Evolutionary conservation across 2,888 invertebrate species (phyloP).

Genomic region (Drosophila engyochracea): DNA sequence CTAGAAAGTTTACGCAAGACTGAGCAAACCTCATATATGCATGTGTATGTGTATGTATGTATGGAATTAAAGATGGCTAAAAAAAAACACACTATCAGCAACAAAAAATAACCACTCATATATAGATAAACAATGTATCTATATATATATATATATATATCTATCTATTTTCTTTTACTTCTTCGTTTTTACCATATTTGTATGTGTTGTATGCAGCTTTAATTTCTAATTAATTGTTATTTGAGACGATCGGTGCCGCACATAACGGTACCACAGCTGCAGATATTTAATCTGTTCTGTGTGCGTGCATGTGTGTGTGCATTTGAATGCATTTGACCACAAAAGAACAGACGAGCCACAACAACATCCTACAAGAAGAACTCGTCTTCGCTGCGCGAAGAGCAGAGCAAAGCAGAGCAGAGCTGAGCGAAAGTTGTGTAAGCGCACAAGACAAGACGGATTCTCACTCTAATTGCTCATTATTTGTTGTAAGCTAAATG

Average conservation of each 20-base stretch:
- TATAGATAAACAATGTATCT: slow-evolving; percentile 42
- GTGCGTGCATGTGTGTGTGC: slow-evolving; percentile 15
- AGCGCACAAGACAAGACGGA: slow-evolving; percentile 26
- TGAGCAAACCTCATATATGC: slow-evolving; percentile 32
- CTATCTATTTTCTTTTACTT: slow-evolving; percentile 7
- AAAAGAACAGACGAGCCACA: slow-evolving; percentile 32
- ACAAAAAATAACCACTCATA: slow-evolving; percentile 17
- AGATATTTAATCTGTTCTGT: slow-evolving; percentile 63
- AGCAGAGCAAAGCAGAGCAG: slow-evolving; percentile 17
- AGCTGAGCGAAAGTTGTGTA: slow-evolving; percentile 60
- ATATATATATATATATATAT: slow-evolving; percentile 7
- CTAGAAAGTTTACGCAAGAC: slow-evolving; percentile 70
- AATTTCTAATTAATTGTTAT: slow-evolving; percentile 62
- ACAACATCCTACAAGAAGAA: slow-evolving; percentile 45
- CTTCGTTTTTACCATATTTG: slow-evolving; percentile 41
- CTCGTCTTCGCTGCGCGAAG: slow-evolving; percentile 31
- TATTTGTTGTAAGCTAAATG: slow-evolving; percentile 59
- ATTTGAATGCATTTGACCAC: slow-evolving; percentile 60
- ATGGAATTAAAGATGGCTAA: slow-evolving; percentile 59
- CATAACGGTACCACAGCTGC: slow-evolving; percentile 60
- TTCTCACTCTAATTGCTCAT: slow-evolving; percentile 67
- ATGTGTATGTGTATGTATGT: slow-evolving; percentile 26
- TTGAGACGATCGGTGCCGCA: slow-evolving; percentile 33
- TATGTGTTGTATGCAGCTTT: slow-evolving; percentile 25
- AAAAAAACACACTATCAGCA: slow-evolving; percentile 67